Conservation (phyloP, 2,888 invertebrate species). For the Nezara viridula region DNA sequence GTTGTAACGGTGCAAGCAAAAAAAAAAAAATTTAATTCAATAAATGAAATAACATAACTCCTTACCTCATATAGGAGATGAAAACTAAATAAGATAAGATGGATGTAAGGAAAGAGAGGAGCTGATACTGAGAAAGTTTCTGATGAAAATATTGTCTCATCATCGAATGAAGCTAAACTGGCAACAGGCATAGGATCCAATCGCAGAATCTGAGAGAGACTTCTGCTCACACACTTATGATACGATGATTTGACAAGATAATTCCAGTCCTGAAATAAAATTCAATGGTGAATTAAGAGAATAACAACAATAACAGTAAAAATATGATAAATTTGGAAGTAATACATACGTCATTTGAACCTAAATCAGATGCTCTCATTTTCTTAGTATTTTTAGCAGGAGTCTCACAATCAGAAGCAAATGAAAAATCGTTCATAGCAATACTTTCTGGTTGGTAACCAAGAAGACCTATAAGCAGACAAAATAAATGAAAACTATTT, state of each 20-base stretch:
- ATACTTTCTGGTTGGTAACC: constrained; percentile 81
- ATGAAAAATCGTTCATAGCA: constrained; percentile 68
- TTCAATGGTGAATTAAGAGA: not conserved
- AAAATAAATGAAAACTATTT: constrained; percentile 20
- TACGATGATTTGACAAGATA: constrained; percentile 76
- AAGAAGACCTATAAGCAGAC: constrained; percentile 72
- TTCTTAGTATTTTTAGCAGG: constrained; percentile 79
- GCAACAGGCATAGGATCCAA: constrained; percentile 19
- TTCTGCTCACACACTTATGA: constrained; percentile 72
- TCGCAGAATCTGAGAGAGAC: constrained; percentile 66
- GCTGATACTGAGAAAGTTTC: constrained; percentile 75
- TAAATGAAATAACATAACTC: no score
- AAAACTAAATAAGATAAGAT: constrained; percentile 82
- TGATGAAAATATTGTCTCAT: constrained; percentile 57
- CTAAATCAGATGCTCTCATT: constrained; percentile 82
- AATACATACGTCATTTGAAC: constrained; percentile 74
- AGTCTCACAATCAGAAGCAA: constrained; percentile 69
- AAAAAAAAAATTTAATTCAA: no score
- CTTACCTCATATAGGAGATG: constrained; percentile 87
- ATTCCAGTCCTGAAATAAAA: constrained; percentile 78
- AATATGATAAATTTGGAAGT: not conserved
- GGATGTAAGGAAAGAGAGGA: constrained; percentile 80
- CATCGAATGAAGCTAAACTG: constrained; percentile 18
- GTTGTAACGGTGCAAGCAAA: no score
- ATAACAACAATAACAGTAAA: not conserved